Percentiles rank a stretch among this genome's conserved stretches.
phyloP scores from a whole-genome alignment of 2,888 invertebrate genomes.

The Panopea generosa region DNA sequence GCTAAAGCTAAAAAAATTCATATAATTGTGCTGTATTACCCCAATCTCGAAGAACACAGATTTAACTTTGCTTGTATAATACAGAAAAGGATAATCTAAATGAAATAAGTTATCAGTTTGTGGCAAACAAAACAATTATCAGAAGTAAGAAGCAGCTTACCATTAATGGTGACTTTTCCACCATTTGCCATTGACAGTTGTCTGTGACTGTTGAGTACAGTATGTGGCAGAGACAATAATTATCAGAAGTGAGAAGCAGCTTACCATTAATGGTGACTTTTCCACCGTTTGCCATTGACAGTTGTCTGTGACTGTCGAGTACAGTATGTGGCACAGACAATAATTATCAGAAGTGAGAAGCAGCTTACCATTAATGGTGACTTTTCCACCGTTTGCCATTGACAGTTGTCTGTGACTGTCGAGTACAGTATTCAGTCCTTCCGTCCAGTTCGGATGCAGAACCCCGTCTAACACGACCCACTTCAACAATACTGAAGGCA shows the following conservation, averaged over 20 bases:
- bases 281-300: conserved; percentile 80
- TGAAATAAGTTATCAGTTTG: too few species aligned
- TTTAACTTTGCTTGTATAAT: too few species aligned
- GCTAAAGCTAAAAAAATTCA: too few species aligned
- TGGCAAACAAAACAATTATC: too few species aligned
- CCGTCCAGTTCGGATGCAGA: conserved; percentile 81
- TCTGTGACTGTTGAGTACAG: conserved; percentile 76
- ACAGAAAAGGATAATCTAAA: too few species aligned
- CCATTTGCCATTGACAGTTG: conserved; percentile 79
- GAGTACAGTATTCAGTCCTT: conserved; percentile 79
- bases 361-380: conserved; percentile 58
- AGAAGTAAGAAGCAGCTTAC: conserved; percentile 39
- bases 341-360: background rate
- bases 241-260: background rate
- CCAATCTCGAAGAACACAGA: too few species aligned
- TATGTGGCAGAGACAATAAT: conserved; percentile 53
- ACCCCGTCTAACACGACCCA: conserved; percentile 84
- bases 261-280: conserved; percentile 62
- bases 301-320: conserved; percentile 74
- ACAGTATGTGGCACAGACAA: conserved; percentile 69
- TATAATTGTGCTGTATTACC: too few species aligned
- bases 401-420: conserved; percentile 76
- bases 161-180: conserved; percentile 66
- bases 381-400: conserved; percentile 78
- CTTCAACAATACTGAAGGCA: conserved; percentile 75